Percentiles rank a stretch among this genome's conserved stretches.
Conservation (phyloP, 2,888 invertebrate species). For the Folsomia candida region DNA sequence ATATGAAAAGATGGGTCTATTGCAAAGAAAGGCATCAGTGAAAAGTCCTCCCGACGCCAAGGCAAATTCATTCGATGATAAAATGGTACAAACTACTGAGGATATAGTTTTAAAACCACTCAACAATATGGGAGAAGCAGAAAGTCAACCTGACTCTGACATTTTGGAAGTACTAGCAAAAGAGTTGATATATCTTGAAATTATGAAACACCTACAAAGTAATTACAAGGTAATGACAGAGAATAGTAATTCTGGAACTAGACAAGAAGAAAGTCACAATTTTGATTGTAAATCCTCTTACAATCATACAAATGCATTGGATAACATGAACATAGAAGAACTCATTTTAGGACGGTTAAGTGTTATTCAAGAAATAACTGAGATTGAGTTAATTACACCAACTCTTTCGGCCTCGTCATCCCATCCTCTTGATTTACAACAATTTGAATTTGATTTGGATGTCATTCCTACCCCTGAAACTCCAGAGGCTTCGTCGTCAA, state of each 20-base stretch:
- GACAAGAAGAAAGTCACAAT: background rate
- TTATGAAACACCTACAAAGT: slow-evolving; percentile 19
- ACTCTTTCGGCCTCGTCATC: slow-evolving; percentile 9
- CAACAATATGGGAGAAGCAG: background rate
- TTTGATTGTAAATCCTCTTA: background rate
- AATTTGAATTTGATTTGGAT: background rate
- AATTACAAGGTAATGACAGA: slow-evolving; percentile 4
- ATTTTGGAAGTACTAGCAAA: slow-evolving; percentile 31
- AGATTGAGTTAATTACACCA: slow-evolving; percentile 25
- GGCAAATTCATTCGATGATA: background rate
- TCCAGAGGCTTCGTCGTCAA: slow-evolving; percentile 21
- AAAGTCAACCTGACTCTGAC: background rate
- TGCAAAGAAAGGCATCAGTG: background rate
- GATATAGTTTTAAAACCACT: background rate
- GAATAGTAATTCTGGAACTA: background rate
- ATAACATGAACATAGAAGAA: slow-evolving; percentile 1
- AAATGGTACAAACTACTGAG: background rate
- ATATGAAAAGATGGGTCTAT: slow-evolving; percentile 25
- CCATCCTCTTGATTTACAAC: background rate
- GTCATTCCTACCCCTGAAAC: slow-evolving; percentile 20
- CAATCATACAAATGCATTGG: background rate
- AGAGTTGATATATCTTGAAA: slow-evolving; percentile 36
- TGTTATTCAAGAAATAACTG: slow-evolving; percentile 13
- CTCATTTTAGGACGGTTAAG: background rate
- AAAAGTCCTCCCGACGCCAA: background rate